A percentile compares a stretch with the other conserved stretches of the same genome.
Evolutionary conservation across 2,888 invertebrate species (phyloP).

Genomic region (Brassicogethes aeneus): DNA sequence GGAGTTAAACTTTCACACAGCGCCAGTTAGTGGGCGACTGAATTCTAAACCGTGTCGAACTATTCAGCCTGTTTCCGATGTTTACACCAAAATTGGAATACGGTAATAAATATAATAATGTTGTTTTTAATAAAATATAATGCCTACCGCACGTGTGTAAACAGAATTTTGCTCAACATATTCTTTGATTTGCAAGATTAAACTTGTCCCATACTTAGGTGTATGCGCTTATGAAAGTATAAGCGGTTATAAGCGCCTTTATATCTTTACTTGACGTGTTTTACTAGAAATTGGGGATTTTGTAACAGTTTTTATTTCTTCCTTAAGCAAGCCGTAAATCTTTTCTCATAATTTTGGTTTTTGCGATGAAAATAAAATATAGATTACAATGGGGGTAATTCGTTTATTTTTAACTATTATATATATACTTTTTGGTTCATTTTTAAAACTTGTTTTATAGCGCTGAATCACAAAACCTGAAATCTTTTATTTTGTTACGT

Average conservation of each 20-base stretch:
- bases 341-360: neutral
- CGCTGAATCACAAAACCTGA: conserved; percentile 1
- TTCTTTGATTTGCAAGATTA: no score
- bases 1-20: no score
- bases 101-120: no score
- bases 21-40: no score
- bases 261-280: neutral
- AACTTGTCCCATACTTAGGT: no score
- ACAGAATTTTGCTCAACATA: no score
- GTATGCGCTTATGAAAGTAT: conserved; percentile 1
- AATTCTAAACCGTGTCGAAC: no score
- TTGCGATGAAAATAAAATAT: neutral
- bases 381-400: neutral
- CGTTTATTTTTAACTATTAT: neutral
- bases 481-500: conserved; percentile 9
- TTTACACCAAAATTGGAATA: no score
- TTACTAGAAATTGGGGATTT: neutral
- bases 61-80: no score
- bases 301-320: neutral
- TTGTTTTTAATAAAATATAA: no score
- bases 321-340: neutral
- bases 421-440: neutral
- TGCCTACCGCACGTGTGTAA: no score
- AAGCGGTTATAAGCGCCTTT: neutral
- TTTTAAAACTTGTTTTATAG: conserved; percentile 6